Percentiles rank a stretch among this genome's conserved stretches.
Conservation (phyloP, 1,140 invertebrate species). For the Venustaconcha ellipsiformis region DNA sequence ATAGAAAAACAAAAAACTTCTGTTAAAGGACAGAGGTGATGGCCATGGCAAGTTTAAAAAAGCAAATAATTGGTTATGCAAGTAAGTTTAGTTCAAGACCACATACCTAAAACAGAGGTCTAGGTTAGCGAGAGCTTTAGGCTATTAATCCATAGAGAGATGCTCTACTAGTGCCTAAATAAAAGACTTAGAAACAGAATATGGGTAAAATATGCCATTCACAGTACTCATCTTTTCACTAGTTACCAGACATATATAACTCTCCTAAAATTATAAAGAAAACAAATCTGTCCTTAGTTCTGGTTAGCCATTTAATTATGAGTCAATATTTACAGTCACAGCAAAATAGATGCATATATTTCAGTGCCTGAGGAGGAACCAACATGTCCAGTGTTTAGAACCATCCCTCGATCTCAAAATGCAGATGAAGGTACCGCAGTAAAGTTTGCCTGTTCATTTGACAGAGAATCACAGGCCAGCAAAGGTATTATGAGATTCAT, state of each 20-base stretch:
- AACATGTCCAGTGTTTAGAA: slow-evolving; percentile 85
- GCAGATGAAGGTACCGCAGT: slow-evolving; percentile 84
- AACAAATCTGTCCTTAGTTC: background rate
- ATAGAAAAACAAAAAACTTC: too few relatives aligned
- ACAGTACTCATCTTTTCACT: background rate
- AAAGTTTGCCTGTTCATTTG: slow-evolving; percentile 84
- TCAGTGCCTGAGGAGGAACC: slow-evolving; percentile 87
- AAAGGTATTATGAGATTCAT: background rate
- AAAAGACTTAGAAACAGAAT: background rate
- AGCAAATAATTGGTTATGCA: too few relatives aligned
- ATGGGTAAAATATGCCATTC: background rate
- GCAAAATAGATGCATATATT: background rate
- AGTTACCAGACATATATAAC: background rate
- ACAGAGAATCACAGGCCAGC: slow-evolving; percentile 77
- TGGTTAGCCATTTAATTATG: background rate
- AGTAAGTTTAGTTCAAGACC: too few relatives aligned
- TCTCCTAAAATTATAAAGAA: background rate
- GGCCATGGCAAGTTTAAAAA: too few relatives aligned
- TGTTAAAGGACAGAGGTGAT: too few relatives aligned
- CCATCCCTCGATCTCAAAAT: slow-evolving; percentile 90
- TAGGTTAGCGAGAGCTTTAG: too few relatives aligned
- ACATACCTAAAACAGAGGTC: too few relatives aligned
- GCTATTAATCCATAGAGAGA: too few relatives aligned
- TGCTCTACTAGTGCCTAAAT: too few relatives aligned
- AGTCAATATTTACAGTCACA: background rate